Percentiles rank a stretch among this genome's conserved stretches.
Evolutionary conservation across 2,888 invertebrate genomes (phyloP).

Genomic region (Agrotis clavis): DNA sequence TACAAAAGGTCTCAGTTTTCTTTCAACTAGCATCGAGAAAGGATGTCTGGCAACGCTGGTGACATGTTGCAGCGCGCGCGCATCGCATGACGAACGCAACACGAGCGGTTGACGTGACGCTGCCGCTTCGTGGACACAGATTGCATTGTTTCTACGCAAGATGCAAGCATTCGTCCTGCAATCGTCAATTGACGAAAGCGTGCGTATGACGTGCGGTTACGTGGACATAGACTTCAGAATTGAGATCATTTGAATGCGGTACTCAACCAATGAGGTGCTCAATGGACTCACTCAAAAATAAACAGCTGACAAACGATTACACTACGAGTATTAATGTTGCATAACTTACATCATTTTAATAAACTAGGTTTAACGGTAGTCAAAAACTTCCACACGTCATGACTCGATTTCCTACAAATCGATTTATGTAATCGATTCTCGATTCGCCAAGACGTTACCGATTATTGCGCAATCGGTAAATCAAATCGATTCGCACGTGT

Average conservation of each 20-base stretch:
- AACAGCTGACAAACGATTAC: slow-evolving; percentile 7
- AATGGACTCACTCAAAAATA: neutral
- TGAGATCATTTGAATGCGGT: neutral
- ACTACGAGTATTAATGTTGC: neutral
- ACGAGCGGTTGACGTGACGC: too few relatives aligned
- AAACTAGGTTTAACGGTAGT: slow-evolving; percentile 24
- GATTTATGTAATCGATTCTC: slow-evolving; percentile 65
- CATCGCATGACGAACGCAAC: too few relatives aligned
- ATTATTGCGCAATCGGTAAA: slow-evolving; percentile 56
- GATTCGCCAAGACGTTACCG: slow-evolving; percentile 44
- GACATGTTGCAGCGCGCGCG: too few relatives aligned
- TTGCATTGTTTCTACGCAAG: too few relatives aligned
- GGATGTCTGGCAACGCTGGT: too few relatives aligned
- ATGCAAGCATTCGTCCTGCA: too few relatives aligned
- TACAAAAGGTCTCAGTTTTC: too few relatives aligned
- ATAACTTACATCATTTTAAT: neutral
- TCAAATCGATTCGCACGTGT: slow-evolving; percentile 65
- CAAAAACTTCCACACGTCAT: slow-evolving; percentile 16
- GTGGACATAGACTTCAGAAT: neutral
- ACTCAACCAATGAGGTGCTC: neutral
- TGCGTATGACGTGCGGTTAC: too few relatives aligned
- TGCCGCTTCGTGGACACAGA: too few relatives aligned
- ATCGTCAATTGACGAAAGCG: too few relatives aligned
- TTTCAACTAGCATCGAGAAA: too few relatives aligned
- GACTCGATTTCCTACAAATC: slow-evolving; percentile 43